Conservation (phyloP, 2,888 invertebrate genomes). For the Macaria notata region DNA sequence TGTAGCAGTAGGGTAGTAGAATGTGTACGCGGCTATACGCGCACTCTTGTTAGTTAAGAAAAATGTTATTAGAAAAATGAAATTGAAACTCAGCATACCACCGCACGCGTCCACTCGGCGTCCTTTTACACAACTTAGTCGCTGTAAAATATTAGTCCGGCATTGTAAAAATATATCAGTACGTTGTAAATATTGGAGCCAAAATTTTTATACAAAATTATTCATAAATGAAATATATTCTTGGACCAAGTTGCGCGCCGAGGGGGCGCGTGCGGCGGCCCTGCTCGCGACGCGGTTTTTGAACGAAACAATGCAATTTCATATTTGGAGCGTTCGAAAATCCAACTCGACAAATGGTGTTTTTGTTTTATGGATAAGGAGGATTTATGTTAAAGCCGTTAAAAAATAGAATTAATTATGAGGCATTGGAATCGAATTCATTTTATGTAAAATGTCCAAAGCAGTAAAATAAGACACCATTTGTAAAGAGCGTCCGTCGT, state of each 20-base stretch:
- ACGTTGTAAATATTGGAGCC: conserved; percentile 78
- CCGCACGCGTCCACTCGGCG: conserved; percentile 45
- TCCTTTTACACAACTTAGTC: conserved; percentile 61
- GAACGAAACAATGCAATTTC: conserved; percentile 7
- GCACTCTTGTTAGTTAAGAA: conserved; percentile 71
- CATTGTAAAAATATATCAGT: conserved; percentile 74
- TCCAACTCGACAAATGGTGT: conserved; percentile 3
- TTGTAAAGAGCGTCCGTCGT: conserved; percentile 6
- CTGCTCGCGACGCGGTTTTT: conserved; percentile 34
- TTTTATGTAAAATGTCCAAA: no score
- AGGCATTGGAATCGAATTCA: no score
- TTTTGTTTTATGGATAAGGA: neutral
- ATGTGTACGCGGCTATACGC: conserved; percentile 63
- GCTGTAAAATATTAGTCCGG: conserved; percentile 73
- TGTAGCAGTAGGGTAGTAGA: conserved; percentile 75
- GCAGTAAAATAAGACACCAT: neutral
- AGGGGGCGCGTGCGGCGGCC: conserved; percentile 33
- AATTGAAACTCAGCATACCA: conserved; percentile 58
- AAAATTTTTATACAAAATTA: conserved; percentile 80
- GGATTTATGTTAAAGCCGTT: no score
- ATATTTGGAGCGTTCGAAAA: conserved; percentile 7
- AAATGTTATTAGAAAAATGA: conserved; percentile 76
- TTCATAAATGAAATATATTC: conserved; percentile 72
- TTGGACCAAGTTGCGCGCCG: conserved; percentile 64
- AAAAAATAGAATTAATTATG: no score